These are phyloP conservation scores for Spisula subtruncata DNA, from an alignment of 2,888 invertebrate species.

Conservation along the genomic window DNA sequence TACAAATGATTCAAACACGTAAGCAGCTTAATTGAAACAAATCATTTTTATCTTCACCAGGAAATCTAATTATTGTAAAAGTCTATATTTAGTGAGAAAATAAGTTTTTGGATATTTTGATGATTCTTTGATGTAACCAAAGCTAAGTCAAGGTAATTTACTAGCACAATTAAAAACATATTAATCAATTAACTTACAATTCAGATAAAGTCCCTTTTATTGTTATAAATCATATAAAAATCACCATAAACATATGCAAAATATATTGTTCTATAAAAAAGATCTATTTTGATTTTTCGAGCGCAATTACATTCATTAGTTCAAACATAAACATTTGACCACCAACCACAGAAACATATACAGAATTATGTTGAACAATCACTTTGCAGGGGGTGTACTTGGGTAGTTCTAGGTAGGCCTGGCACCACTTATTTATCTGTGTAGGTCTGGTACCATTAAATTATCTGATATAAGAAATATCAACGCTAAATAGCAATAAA, in stretches of 20 bases:
- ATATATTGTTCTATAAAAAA: background rate
- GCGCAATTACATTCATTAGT: no score
- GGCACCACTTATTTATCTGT: conserved; percentile 21
- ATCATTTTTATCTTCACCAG: background rate
- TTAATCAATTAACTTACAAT: no score
- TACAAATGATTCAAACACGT: background rate
- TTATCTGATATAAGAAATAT: conserved; percentile 22
- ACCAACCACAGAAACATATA: background rate
- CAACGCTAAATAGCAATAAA: background rate
- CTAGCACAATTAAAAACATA: background rate
- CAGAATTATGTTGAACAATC: background rate
- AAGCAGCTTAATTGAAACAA: conserved; percentile 15
- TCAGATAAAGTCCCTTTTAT: no score
- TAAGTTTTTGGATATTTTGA: background rate
- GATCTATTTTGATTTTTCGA: background rate
- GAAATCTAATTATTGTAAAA: background rate
- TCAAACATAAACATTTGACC: no score
- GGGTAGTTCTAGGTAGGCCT: background rate
- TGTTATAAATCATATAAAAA: background rate
- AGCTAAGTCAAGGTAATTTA: no score
- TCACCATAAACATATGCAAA: background rate
- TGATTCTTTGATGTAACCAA: background rate
- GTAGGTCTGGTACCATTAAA: conserved; percentile 24
- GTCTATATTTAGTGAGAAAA: background rate
- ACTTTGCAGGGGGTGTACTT: background rate